Percentiles rank a stretch among this genome's conserved stretches.
These are phyloP conservation scores for Pimephales promelas DNA, from an alignment of 2,113 vertebrate species.

Conservation along the genomic window DNA sequence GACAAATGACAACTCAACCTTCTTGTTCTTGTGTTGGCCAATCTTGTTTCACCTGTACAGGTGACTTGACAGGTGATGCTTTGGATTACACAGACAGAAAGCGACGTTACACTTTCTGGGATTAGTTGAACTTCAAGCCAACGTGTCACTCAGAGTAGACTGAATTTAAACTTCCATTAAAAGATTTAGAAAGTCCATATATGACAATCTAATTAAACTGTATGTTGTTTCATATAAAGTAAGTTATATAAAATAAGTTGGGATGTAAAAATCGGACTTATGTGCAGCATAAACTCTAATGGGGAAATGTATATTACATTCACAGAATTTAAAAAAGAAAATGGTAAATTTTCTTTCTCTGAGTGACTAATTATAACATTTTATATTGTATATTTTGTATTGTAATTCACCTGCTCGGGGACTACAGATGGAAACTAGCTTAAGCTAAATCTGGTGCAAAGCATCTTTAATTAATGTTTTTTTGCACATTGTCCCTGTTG, in stretches of 20 bases:
- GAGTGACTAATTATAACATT: no score
- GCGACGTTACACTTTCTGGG: neutral
- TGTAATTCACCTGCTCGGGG: no score
- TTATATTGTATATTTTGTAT: no score
- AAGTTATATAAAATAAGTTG: neutral
- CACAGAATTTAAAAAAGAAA: neutral
- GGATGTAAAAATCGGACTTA: neutral
- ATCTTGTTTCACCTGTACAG: slow-evolving; percentile 38
- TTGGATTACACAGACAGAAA: neutral
- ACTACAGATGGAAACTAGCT: no score
- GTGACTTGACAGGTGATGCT: neutral
- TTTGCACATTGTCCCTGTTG: no score
- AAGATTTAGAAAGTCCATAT: neutral
- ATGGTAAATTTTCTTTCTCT: no score
- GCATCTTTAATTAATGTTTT: no score
- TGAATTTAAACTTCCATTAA: neutral
- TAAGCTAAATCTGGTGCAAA: no score
- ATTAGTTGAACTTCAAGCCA: neutral
- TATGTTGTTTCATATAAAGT: neutral
- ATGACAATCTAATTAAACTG: neutral
- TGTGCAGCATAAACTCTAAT: neutral
- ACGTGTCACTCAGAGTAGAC: neutral
- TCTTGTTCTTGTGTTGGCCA: slow-evolving; percentile 11
- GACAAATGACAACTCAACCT: slow-evolving; percentile 4
- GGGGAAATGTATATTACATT: neutral